Evolutionary conservation across 2,797 vertebrate genomes (phyloP), one percentile per base, ranked within the genome.

Genomic region (Chrosomus eos): DNA sequence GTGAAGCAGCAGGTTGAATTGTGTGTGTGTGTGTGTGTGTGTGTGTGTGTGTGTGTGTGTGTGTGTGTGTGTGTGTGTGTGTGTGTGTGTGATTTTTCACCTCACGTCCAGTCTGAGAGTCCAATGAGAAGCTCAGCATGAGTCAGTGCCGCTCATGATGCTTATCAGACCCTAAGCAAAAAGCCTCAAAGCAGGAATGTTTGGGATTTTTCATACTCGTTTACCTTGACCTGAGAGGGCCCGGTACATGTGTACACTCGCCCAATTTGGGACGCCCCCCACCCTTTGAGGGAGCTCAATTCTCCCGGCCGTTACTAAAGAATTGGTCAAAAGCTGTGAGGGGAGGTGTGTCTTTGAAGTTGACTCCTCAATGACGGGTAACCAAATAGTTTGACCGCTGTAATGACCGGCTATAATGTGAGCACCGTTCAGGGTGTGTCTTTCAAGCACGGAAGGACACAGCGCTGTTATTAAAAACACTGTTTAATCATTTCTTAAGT

Each of bases 351-450:
- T 26, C 31, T 74, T 75, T 81, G 40, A 83, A 76, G 8, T 28
- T 88, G 91, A 48, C 66, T 0, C 0, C 31, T 74, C 71, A 40
- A 1, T 62, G 80, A 43, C 40, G 14, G 74, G 75, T 78, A 79
- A 85, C 75, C 76, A 80, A 64, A 94, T 94, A 94, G 93, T 90
- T 91, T 90, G 92, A 92, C 83, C 91, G 85, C 88, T 58, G 91
- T 95, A 95, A 95, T 95, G 93, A 95, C 84, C 86, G 93, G 91
- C 89, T 94, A 92, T 90, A 91, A 88, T 89, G 88, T 89, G 85
- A 88, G 88, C 88, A 86, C 88, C 92, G n/a, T 58, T 8, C 53
- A 75, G 95, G 95, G 95, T 93, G 95, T 95, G 95, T 94, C 95
- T 85, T 91, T 88, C 90, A 89, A 90, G 93, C 89, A 90, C 88